phyloP scores from a whole-genome alignment of 2,113 vertebrate genomes.

The Sigmodon hispidus region DNA sequence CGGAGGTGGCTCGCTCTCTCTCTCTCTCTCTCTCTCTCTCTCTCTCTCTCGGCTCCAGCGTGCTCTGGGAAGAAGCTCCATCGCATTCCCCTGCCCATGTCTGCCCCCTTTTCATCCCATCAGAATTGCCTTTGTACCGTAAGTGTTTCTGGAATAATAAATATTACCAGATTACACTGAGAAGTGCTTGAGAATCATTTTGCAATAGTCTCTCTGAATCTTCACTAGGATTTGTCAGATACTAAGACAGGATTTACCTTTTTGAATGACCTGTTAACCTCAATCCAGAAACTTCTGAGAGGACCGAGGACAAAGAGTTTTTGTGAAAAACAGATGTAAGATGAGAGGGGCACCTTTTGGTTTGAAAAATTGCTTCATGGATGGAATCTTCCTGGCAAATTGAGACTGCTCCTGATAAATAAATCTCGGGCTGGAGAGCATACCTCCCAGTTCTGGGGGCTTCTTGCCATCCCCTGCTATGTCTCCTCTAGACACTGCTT shows the following conservation, averaged over 20 bases:
- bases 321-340: slow-evolving; percentile 19
- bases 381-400: not conserved
- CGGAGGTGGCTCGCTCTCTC: too few relatives aligned
- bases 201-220: slow-evolving; percentile 47
- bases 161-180: too few relatives aligned
- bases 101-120: too few relatives aligned
- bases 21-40: too few relatives aligned
- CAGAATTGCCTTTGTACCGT: too few relatives aligned
- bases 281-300: slow-evolving; percentile 22
- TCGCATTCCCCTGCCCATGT: too few relatives aligned
- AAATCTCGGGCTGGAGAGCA: not conserved
- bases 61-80: too few relatives aligned
- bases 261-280: not conserved
- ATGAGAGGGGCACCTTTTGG: not conserved
- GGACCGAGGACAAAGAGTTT: not conserved
- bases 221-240: slow-evolving; percentile 53
- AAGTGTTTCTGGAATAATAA: too few relatives aligned
- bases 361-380: not conserved
- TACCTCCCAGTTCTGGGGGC: not conserved
- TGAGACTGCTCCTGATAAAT: slow-evolving; percentile 48
- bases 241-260: not conserved
- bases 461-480: not conserved
- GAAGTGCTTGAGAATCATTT: too few relatives aligned
- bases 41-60: too few relatives aligned
- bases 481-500: not conserved